Base-by-base conservation (phyloP, 2,888 invertebrate genomes). In the Aricia artaxerxes region DNA sequence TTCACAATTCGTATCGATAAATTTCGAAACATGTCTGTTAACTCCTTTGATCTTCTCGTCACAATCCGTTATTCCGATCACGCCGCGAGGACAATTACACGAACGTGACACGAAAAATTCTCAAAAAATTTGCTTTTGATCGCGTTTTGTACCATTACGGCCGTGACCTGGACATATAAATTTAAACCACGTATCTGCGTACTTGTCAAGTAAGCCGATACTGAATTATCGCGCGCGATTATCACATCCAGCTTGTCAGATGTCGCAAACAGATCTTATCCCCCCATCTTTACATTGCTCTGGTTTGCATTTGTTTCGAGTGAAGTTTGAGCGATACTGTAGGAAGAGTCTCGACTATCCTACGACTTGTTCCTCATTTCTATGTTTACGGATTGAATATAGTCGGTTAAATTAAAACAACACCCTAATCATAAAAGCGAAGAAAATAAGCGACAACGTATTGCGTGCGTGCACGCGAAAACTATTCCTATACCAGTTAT, bases 381-480 rank as follows among this genome's bases (percentile, higher is more conserved):
- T 35, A 35, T 2, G 5, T 64, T 64, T 31, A 64, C 11, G 24
- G 64, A 69, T 53, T 13, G 49, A 53, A 53, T 57, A 35, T 7
- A 16, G 53, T 49, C 7, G 35, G 76, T 35, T 16, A 31, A 76
- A 57, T 76, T 82, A 81, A 78, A 82, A 80, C 79, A 82, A 80
- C 79, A 81, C 77, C 81, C 69, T 80, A 88, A 90, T 90, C 90
- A 90, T 89, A 93, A 92, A 91, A 91, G 88, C 88, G 88, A 88
- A 90, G 89, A 92, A 92, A 92, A 92, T 94, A 92, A 91, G 92
- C 92, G 93, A 92, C 92, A 92, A 88, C 87, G 87, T 89, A 92
- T 94, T 90, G 94, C 94, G 94, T 94, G 94, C 91, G 89, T 88
- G 90, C 94, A 94, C 93, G 94, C 93, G 91, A 93, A 94, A 93